Base-by-base conservation (phyloP, 2,888 invertebrate genomes). In the Itoplectis maculator region DNA sequence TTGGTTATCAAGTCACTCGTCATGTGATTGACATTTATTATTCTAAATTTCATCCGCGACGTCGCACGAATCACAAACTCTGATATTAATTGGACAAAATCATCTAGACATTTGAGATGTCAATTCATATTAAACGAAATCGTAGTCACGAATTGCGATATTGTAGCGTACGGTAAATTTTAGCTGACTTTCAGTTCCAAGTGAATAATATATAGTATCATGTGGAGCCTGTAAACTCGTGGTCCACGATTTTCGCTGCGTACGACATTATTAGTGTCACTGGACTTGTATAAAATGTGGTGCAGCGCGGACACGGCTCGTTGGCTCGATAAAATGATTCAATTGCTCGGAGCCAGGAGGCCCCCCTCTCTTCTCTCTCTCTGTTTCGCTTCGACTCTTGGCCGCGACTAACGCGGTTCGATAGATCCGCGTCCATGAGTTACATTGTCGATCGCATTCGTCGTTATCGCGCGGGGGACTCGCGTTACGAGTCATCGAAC, bases 291-390 rank as follows among this genome's bases (percentile, higher is more conserved):
- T 87, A 87, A 88, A 87, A 88, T 82, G 86, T 85, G 82, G 84
- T 85, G 79, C 84, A 68, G 79, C 76, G 59, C 63, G 75, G 82
- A 83, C 87, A 86, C 87, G 88, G 86, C 87, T 87, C 87, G 87
- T 87, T 86, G 85, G 85, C 77, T 86, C 86, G 83, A 86, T 85
- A 85, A 86, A 84, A 85, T 83, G 80, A 86, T 86, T 85, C 86
- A 63, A 75, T 66, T 80, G 59, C 51, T 59, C 61, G 40, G 37
- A 70, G 42, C 15, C 42, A n/a, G n/a, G n/a, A n/a, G 84, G 83
- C 85, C 86, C 70, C 83, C 79, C 37, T 51, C 15, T 37, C 47
- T 47, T 59, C 70, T 59, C 63, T 45, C 15, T 49, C 76, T 66
- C 54, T n/a, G n/a, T n/a, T n/a, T 56, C 59, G 37, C 47, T 35